Conservation (phyloP, 2,113 vertebrate genomes). For the Gallinago media region DNA sequence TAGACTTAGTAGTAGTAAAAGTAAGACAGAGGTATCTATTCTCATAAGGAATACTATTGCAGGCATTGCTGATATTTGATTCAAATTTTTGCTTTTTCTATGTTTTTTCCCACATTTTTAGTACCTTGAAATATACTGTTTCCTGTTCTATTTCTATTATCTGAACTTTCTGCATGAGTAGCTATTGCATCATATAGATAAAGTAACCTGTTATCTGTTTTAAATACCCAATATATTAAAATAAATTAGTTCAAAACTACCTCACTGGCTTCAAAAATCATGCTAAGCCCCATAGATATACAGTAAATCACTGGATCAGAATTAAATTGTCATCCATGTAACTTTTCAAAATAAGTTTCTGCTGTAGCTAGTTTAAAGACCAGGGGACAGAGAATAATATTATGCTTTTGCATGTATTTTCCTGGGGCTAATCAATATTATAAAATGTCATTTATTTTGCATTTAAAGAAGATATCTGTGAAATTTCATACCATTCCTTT, state of each 20-base stretch:
- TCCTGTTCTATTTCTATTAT: background rate
- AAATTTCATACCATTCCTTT: background rate
- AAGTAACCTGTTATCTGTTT: background rate
- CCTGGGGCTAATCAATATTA: background rate
- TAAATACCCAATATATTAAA: background rate
- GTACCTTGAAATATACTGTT: background rate
- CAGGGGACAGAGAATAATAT: background rate
- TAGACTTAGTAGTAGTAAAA: background rate
- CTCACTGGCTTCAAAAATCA: background rate
- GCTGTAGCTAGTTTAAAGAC: background rate
- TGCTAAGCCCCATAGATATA: background rate
- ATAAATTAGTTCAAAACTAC: background rate
- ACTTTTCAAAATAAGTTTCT: background rate
- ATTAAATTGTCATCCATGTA: background rate
- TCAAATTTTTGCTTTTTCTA: background rate
- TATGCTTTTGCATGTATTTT: background rate
- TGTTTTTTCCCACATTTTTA: accelerated
- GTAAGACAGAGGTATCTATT: background rate
- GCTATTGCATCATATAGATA: background rate
- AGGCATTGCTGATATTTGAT: background rate
- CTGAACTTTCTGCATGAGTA: background rate
- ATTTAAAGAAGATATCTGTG: background rate
- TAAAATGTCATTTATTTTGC: background rate
- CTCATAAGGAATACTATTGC: background rate
- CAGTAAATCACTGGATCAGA: background rate